Conservation (phyloP, 2,113 vertebrate species). For the Scalopus aquaticus region DNA sequence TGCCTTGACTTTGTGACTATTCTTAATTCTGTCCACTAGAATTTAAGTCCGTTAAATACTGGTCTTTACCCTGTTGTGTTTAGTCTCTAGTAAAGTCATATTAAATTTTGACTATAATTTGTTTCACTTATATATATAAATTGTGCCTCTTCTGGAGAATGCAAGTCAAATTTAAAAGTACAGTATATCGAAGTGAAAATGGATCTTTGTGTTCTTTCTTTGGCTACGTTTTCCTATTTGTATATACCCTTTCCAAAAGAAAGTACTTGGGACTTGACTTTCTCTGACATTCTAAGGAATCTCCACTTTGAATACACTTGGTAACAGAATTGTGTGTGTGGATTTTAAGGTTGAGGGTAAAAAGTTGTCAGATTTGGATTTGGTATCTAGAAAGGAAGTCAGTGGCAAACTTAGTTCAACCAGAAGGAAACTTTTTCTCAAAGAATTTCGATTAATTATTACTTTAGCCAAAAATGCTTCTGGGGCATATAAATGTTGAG, state of each 20-base stretch:
- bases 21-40: constrained; percentile 63
- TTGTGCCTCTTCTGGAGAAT: constrained; percentile 32
- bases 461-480: not conserved
- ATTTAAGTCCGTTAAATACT: constrained; percentile 58
- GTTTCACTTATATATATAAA: constrained; percentile 56
- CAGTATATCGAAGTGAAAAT: constrained; percentile 15
- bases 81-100: constrained; percentile 44
- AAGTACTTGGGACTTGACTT: constrained; percentile 37
- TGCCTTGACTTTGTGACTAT: constrained; percentile 70
- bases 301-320: constrained; percentile 14
- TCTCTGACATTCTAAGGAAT: not conserved
- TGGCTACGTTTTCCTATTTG: not conserved
- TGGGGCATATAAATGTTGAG: constrained; percentile 8
- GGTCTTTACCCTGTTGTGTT: constrained; percentile 22
- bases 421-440: not conserved
- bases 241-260: not conserved
- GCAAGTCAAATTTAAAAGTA: constrained; percentile 13
- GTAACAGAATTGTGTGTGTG: not conserved
- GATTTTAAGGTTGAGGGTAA: constrained; percentile 12
- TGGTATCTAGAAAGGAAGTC: constrained; percentile 29
- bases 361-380: constrained; percentile 33
- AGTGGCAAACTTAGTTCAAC: constrained; percentile 17
- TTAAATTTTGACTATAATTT: constrained; percentile 49
- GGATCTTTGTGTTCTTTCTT: not conserved
- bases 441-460: not conserved